These are phyloP conservation scores for Cichlasoma orientale DNA, from an alignment of 2,797 vertebrate genomes.

Conservation along the genomic window DNA sequence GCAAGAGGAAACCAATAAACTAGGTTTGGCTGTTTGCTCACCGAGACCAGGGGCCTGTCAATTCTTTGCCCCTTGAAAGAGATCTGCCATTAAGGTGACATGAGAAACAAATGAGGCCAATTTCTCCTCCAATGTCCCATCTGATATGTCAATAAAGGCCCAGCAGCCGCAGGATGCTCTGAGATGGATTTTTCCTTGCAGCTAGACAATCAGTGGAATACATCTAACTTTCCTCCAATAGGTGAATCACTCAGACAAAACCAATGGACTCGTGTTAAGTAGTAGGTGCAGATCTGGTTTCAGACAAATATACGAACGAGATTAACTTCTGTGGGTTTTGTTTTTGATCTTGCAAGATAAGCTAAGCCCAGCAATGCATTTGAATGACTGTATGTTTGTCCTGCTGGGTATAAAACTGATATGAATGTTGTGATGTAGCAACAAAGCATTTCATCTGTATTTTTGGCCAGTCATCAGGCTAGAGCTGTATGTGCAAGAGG, in stretches of 20 bases:
- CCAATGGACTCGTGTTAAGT: constrained; percentile 72
- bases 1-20: constrained; percentile 77
- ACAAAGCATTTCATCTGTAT: constrained; percentile 28
- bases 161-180: constrained; percentile 77
- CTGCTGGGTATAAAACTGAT: constrained; percentile 17
- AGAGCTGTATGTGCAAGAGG: constrained; percentile 6
- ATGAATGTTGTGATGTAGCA: constrained; percentile 18
- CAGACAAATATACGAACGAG: constrained; percentile 64
- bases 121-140: constrained; percentile 85
- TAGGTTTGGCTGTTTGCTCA: constrained; percentile 79
- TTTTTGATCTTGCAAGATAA: constrained; percentile 56
- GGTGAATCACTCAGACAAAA: constrained; percentile 78
- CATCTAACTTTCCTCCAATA: constrained; percentile 77
- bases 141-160: constrained; percentile 85
- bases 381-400: constrained; percentile 53
- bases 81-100: constrained; percentile 84
- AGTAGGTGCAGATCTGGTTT: constrained; percentile 64
- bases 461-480: constrained; percentile 26
- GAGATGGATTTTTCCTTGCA: constrained; percentile 81
- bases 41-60: constrained; percentile 77
- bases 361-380: constrained; percentile 62
- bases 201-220: constrained; percentile 80
- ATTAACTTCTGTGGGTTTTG: constrained; percentile 51
- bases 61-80: constrained; percentile 81
- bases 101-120: constrained; percentile 87